A percentile compares a stretch with the other conserved stretches of the same genome.
phyloP scores from a whole-genome alignment of 2,797 vertebrate genomes.

The Sebastes nivosus region DNA sequence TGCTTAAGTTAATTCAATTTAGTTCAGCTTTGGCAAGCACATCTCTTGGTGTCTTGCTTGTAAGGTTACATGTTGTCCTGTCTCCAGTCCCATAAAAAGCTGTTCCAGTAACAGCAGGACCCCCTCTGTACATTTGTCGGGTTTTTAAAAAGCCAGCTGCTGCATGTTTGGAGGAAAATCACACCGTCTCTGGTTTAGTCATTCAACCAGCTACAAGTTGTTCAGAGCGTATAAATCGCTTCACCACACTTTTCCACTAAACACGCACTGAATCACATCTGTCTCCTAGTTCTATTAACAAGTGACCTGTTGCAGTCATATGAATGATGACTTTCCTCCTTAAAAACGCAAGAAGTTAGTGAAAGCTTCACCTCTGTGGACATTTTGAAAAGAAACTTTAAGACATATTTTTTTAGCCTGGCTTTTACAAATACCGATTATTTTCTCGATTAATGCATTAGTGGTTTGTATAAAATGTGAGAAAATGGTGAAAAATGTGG shows the following conservation, averaged over 20 bases:
- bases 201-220: conserved; percentile 13
- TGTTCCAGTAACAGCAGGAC: conserved; percentile 26
- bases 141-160: conserved; percentile 32
- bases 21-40: conserved; percentile 9
- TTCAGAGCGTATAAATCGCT: neutral
- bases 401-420: too few relatives aligned
- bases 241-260: conserved; percentile 22
- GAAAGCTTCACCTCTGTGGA: too few relatives aligned
- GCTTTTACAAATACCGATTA: too few relatives aligned
- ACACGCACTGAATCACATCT: conserved; percentile 25
- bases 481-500: too few relatives aligned
- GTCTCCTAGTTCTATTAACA: neutral
- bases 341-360: neutral
- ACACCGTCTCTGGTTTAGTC: conserved; percentile 54
- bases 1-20: conserved; percentile 26
- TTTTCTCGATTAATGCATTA: fast-evolving
- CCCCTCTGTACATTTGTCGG: neutral
- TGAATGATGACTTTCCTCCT: neutral
- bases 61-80: neutral
- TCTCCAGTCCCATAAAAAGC: conserved; percentile 17
- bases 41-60: conserved; percentile 18
- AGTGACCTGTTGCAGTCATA: neutral
- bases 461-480: too few relatives aligned
- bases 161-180: conserved; percentile 3
- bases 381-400: too few relatives aligned